Percentiles rank a stretch among this genome's conserved stretches.
These are phyloP conservation scores for Tridacna crocea DNA, from an alignment of 2,888 invertebrate species.

Conservation along the genomic window DNA sequence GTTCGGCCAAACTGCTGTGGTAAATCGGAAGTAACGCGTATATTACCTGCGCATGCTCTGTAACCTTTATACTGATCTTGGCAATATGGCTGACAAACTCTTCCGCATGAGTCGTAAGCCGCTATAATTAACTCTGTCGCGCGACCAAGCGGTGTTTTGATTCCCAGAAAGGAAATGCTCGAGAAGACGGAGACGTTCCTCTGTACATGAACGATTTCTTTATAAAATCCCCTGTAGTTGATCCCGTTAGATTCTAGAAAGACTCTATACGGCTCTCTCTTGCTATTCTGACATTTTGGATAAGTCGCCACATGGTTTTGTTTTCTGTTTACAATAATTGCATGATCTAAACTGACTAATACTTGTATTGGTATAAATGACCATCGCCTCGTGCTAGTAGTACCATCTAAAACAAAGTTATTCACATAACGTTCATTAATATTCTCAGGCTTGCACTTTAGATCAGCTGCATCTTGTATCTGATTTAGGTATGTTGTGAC, in stretches of 20 bases:
- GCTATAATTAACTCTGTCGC: constrained; percentile 59
- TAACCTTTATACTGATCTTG: constrained; percentile 31
- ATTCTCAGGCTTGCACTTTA: constrained; percentile 55
- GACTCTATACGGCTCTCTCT: constrained; percentile 38
- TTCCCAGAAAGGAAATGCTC: constrained; percentile 56
- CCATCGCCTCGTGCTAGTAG: constrained; percentile 58
- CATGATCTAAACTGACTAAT: constrained; percentile 9
- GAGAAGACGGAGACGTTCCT: constrained; percentile 61
- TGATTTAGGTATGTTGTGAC: constrained; percentile 36
- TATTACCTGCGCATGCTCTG: constrained; percentile 57
- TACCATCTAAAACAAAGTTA: constrained; percentile 60
- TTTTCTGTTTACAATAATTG: neutral
- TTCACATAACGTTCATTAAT: constrained; percentile 55
- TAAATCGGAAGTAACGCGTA: constrained; percentile 49
- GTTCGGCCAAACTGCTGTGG: constrained; percentile 54
- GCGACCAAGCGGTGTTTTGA: constrained; percentile 53
- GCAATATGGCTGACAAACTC: constrained; percentile 64
- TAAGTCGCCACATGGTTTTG: constrained; percentile 37
- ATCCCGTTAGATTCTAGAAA: constrained; percentile 65
- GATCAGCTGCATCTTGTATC: constrained; percentile 40
- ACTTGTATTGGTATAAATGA: constrained; percentile 64
- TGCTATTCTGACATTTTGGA: constrained; percentile 45
- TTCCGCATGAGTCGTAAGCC: constrained; percentile 70
- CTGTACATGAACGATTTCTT: constrained; percentile 64
- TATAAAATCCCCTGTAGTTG: constrained; percentile 67